Evolutionary conservation across 64 coral and sea anemone species (phyloP).

Genomic region (Dendrophyllia cribrosa): DNA sequence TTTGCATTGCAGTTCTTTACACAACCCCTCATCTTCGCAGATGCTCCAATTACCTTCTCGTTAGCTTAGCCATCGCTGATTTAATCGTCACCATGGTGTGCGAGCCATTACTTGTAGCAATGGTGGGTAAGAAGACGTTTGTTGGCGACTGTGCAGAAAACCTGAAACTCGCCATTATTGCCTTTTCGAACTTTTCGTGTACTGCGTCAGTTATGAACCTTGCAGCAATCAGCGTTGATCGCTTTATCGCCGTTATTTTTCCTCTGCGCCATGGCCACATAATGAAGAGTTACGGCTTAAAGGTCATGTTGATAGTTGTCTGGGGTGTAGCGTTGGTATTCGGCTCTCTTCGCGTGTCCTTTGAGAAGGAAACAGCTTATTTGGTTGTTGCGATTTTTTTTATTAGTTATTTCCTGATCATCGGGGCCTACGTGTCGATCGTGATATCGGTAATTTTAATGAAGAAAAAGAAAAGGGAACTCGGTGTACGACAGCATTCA

Average conservation of each 20-base stretch:
- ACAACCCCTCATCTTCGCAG: neutral
- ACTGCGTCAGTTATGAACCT: conserved; percentile 39
- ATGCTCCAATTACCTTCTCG: conserved; percentile 43
- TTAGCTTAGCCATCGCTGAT: conserved; percentile 43
- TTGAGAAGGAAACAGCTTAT: conserved; percentile 4
- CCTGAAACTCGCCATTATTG: conserved; percentile 30
- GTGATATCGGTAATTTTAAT: neutral
- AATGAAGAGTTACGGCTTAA: conserved; percentile 56
- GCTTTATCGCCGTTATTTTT: conserved; percentile 1
- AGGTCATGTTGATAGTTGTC: conserved; percentile 2
- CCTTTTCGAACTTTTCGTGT: conserved; percentile 27
- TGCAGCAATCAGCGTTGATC: conserved; percentile 55
- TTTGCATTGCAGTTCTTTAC: conserved; percentile 16
- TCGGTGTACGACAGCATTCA: too few relatives aligned
- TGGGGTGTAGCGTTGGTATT: conserved; percentile 32
- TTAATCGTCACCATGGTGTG: conserved; percentile 46
- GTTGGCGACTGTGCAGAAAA: conserved; percentile 9
- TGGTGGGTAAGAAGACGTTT: conserved; percentile 22
- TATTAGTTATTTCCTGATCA: conserved; percentile 22
- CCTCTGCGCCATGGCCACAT: conserved; percentile 12
- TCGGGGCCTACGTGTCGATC: conserved; percentile 10
- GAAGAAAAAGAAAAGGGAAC: too few relatives aligned
- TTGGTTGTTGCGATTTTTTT: conserved; percentile 9
- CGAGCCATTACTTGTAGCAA: conserved; percentile 10
- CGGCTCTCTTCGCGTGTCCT: conserved; percentile 24